Percentiles rank a stretch among this genome's conserved stretches.
These are phyloP conservation scores for Ptychodera flava DNA, from an alignment of 35 echinoderm and acorn worm genomes.

Conservation along the genomic window DNA sequence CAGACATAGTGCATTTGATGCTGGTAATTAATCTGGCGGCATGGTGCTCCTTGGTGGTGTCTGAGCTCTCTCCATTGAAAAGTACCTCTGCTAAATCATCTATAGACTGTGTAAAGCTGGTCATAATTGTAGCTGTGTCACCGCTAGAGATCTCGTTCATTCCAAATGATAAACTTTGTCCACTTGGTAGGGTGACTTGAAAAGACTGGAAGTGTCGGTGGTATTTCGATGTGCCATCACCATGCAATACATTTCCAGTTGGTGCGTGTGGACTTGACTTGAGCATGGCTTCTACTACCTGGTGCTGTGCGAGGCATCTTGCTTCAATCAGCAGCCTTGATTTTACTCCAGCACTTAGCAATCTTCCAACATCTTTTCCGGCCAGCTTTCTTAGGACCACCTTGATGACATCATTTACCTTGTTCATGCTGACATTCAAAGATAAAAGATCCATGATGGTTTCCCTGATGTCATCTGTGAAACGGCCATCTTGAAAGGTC, in stretches of 20 bases:
- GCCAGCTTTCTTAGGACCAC: slow-evolving; percentile 18
- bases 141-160: slow-evolving; percentile 19
- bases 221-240: slow-evolving; percentile 59
- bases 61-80: too few species aligned
- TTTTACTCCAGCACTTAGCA: neutral
- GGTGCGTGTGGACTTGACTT: neutral
- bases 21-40: slow-evolving; percentile 8
- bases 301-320: neutral
- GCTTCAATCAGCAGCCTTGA: slow-evolving; percentile 9
- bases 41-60: slow-evolving; percentile 3
- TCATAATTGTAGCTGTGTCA: neutral
- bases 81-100: neutral
- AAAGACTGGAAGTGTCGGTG: too few species aligned
- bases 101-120: slow-evolving; percentile 25
- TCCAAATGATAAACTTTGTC: slow-evolving; percentile 23
- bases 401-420: slow-evolving; percentile 23
- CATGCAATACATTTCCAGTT: slow-evolving; percentile 13
- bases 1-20: slow-evolving; percentile 8
- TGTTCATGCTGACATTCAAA: slow-evolving; percentile 13
- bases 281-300: neutral
- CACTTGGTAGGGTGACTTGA: slow-evolving; percentile 34
- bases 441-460: slow-evolving; percentile 19
- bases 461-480: slow-evolving; percentile 16
- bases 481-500: slow-evolving; percentile 26
- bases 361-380: neutral